Percentiles rank a stretch among this genome's conserved stretches.
Evolutionary conservation across 1,140 invertebrate genomes (phyloP).

Genomic region (Melitaea cinxia): DNA sequence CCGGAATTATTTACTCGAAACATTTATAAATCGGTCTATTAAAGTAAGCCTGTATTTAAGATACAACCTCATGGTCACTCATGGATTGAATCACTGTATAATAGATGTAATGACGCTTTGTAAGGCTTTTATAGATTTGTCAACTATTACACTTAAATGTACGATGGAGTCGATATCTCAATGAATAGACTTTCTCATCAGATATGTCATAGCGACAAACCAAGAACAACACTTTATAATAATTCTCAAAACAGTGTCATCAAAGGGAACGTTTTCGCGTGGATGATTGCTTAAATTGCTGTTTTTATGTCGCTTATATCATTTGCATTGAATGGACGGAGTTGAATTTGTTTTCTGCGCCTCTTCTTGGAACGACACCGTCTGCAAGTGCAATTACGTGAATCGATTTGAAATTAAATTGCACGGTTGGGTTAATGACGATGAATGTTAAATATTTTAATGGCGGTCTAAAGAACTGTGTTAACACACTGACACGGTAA

Average conservation of each 20-base stretch:
- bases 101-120: too few relatives aligned
- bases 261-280: not conserved
- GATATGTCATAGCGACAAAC: not conserved
- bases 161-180: too few relatives aligned
- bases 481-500: too few relatives aligned
- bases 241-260: not conserved
- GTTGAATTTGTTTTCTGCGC: conserved; percentile 22
- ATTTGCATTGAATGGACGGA: conserved; percentile 34
- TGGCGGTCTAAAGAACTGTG: too few relatives aligned
- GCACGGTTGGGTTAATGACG: not conserved
- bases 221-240: not conserved
- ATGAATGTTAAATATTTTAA: not conserved
- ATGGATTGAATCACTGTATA: too few relatives aligned
- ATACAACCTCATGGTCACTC: too few relatives aligned
- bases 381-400: conserved; percentile 25
- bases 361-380: conserved; percentile 26
- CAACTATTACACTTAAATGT: too few relatives aligned
- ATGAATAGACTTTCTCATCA: too few relatives aligned
- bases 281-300: conserved; percentile 3
- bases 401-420: conserved; percentile 3
- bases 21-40: too few relatives aligned
- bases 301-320: conserved; percentile 11
- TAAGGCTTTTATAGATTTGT: too few relatives aligned
- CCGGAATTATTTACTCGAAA: too few relatives aligned
- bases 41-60: too few relatives aligned